Conservation (phyloP, 1,140 invertebrate genomes). For the Saxidomus purpurata region DNA sequence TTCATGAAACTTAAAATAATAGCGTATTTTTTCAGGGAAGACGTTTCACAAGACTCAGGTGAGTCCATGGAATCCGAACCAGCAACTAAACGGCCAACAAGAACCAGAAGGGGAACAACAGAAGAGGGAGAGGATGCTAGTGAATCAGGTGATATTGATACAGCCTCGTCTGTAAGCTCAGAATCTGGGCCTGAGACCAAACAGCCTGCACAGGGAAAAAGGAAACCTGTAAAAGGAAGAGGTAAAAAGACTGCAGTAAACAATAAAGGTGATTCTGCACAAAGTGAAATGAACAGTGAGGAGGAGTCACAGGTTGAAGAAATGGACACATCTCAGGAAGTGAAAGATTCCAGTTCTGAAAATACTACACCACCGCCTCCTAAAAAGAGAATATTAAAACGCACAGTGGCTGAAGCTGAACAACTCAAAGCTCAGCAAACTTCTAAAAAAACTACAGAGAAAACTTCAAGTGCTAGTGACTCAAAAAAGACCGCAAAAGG, state of each 20-base stretch:
- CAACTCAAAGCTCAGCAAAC: neutral
- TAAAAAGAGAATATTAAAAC: slow-evolving; percentile 59
- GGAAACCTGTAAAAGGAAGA: slow-evolving; percentile 1
- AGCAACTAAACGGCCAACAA: neutral
- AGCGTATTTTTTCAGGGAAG: slow-evolving; percentile 30
- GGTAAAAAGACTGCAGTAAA: neutral
- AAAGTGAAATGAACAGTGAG: slow-evolving; percentile 25
- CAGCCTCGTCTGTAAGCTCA: slow-evolving; percentile 7
- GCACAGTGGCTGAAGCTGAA: slow-evolving; percentile 26
- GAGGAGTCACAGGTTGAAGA: slow-evolving; percentile 38
- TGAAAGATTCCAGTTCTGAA: slow-evolving; percentile 30
- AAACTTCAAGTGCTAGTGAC: neutral
- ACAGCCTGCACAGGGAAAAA: neutral
- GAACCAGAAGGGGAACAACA: neutral
- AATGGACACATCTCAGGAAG: slow-evolving; percentile 54
- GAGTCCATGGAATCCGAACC: neutral
- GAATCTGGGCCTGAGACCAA: slow-evolving; percentile 11
- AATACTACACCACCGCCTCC: slow-evolving; percentile 42
- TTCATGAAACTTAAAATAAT: too few relatives aligned
- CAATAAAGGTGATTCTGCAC: slow-evolving; percentile 7
- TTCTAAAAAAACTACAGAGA: slow-evolving; percentile 11
- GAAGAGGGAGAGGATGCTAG: slow-evolving; percentile 18
- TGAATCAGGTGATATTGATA: slow-evolving; percentile 15
- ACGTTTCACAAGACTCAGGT: neutral
- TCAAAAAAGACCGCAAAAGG: neutral